phyloP scores from a whole-genome alignment of 2,888 invertebrate species.

The Pasiphila rectangulata region DNA sequence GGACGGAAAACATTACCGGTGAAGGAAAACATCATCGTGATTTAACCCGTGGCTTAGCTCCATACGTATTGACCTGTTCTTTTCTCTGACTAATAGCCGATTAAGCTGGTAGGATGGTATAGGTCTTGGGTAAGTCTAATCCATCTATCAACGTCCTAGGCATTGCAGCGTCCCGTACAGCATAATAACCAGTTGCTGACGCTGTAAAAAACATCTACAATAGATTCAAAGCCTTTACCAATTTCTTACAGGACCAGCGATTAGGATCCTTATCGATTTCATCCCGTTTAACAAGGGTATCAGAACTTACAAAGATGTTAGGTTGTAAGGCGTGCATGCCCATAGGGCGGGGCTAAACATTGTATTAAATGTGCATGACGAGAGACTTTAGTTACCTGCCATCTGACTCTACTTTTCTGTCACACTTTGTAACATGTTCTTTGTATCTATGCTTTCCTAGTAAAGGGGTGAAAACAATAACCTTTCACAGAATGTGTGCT shows the following conservation, averaged over 20 bases:
- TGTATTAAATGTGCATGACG: no score
- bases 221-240: no score
- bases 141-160: no score
- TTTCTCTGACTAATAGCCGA: no score
- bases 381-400: not conserved
- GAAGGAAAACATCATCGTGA: no score
- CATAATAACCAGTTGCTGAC: no score
- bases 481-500: not conserved
- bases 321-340: not conserved
- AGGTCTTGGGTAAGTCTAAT: no score
- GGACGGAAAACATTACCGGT: not conserved
- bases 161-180: no score
- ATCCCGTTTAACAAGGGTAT: constrained; percentile 10
- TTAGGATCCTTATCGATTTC: constrained; percentile 3
- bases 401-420: not conserved
- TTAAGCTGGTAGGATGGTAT: no score
- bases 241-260: not conserved
- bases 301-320: not conserved
- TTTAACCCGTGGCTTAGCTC: no score
- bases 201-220: no score
- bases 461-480: constrained; percentile 10
- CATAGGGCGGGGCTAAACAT: not conserved
- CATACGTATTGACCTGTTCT: no score
- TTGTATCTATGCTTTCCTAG: constrained; percentile 11
- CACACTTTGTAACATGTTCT: not conserved